Conservation (phyloP, 2,113 vertebrate genomes). For the Gnathochromis pfefferi region DNA sequence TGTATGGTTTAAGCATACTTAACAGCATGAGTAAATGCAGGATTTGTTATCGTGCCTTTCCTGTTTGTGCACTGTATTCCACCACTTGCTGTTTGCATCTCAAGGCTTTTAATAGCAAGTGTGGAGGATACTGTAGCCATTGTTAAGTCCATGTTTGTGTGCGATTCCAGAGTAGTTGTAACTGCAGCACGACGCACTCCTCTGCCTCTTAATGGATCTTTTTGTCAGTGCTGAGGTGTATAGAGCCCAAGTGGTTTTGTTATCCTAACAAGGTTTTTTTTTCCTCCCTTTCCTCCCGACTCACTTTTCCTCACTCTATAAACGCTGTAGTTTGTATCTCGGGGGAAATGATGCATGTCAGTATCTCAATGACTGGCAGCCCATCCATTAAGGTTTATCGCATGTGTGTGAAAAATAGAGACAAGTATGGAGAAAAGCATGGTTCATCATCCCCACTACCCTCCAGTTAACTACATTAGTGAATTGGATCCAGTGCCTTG, state of each 20-base stretch:
- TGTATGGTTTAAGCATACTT: not conserved
- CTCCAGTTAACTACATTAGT: constrained; percentile 24
- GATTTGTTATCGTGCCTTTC: not conserved
- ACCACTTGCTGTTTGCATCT: not conserved
- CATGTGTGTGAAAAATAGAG: not conserved
- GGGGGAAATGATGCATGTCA: constrained; percentile 43
- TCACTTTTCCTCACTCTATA: not conserved
- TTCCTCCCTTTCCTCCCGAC: not conserved
- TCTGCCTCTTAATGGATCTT: constrained; percentile 33
- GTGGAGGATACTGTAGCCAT: not conserved
- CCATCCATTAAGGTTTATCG: constrained; percentile 7
- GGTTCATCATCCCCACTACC: not conserved
- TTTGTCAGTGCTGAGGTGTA: constrained; percentile 2
- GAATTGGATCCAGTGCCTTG: not conserved
- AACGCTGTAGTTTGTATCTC: constrained; percentile 15
- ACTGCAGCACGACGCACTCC: not conserved
- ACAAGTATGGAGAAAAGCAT: not conserved
- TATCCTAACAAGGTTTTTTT: not conserved
- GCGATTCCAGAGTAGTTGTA: not conserved
- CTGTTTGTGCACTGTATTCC: not conserved
- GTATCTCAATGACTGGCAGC: constrained; percentile 26
- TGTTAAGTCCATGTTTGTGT: not conserved
- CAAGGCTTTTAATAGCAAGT: not conserved
- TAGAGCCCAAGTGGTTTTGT: not conserved
- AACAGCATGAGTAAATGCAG: not conserved